Evolutionary conservation across 2,113 vertebrate species (phyloP), one percentile per base, ranked within the genome.

Genomic region (Cacatua alba): DNA sequence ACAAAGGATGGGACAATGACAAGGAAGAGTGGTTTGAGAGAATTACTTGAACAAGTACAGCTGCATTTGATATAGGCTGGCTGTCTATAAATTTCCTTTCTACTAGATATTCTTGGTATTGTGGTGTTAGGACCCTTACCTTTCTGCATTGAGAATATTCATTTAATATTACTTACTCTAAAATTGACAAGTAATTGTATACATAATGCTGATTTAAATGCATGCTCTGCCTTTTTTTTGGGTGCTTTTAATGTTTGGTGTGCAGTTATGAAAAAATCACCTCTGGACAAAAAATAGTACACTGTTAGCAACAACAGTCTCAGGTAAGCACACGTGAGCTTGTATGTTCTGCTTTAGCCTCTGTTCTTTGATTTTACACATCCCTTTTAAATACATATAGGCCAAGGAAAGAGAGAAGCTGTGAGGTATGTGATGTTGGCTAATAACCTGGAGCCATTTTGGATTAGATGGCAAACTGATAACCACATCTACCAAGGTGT

Each of bases 271-370:
- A 76, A 88, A 69, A 74, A 44, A 12, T 0, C 4, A 72, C 4
- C 1, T n/a, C 12, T 57, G n/a, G 3, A 9, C 9, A 37, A 55
- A 43, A 70, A 26, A 7, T 35, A 46, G 1, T 31, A 23, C 17
- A 52, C 9, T 0, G 1, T 37, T 60, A 68, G 9, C 12, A 86
- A 7, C 17, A 57, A 9, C 19, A 91, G 24, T 44, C 31, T 80
- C 5, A 19, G 33, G 10, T 33, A 88, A 82, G 11, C 33, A 60
- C 3, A 14, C 6, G 10, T 24, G 25, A 76, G 55, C 28, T 78
- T 0, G 0, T 49, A 9, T 3, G 2, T 69, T 78, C 28, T 57
- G 5, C 29, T 64, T 39, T 72, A 48, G 5, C 2, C 10, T 68
- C 18, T 88, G 10, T 3, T 77, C 5, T 51, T 62, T 48, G 31